Base-by-base conservation (phyloP, 2,797 vertebrate genomes). In the Rhynchonycteris naso region DNA sequence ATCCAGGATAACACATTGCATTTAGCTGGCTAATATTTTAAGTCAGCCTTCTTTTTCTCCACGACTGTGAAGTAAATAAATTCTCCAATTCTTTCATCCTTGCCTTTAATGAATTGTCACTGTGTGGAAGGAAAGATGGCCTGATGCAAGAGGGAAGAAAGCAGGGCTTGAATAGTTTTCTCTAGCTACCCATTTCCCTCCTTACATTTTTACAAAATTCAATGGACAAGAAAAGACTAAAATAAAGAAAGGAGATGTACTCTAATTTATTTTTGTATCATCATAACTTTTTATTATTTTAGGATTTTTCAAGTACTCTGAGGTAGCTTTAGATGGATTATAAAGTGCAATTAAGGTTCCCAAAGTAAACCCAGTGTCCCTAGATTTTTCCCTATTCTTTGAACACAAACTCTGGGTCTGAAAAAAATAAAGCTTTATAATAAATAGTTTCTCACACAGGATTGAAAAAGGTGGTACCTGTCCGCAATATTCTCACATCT, bases 381-480 rank as follows among this genome's bases (percentile, higher is more conserved):
- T 75, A 85, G 78, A 84, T 71, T 85, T 94, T 85, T 80, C 91
- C 50, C 87, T 52, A 30, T 54, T 47, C 66, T 95, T 54, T 91
- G 19, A 47, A 84, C 59, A 78, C 35, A 59, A 85, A 93, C 56
- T 63, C 78, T 83, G 69, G 30, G 24, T 76, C 63, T 87, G 43
- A 38, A 85, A 43, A 43, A 43, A 43, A 43, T n/a, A 71, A 83
- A 59, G 8, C 24, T 92, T 86, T 30, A 10, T 50, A 61, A 65
- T 2, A 11, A 95, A 71, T 2, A 69, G 22, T 16, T 7, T 3
- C 22, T 82, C 69, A 54, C 33, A 59, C 0, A 16, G 61, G 16
- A 74, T 0, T 88, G 33, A 82, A 76, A 21, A 68, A 90, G 12
- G 22, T 84, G 35, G 74, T 50, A 26, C 30, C 30, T 63, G 35